These are phyloP conservation scores for Brachionus asplanchnoidis DNA, from an alignment of 1,140 invertebrate species.

Conservation along the genomic window DNA sequence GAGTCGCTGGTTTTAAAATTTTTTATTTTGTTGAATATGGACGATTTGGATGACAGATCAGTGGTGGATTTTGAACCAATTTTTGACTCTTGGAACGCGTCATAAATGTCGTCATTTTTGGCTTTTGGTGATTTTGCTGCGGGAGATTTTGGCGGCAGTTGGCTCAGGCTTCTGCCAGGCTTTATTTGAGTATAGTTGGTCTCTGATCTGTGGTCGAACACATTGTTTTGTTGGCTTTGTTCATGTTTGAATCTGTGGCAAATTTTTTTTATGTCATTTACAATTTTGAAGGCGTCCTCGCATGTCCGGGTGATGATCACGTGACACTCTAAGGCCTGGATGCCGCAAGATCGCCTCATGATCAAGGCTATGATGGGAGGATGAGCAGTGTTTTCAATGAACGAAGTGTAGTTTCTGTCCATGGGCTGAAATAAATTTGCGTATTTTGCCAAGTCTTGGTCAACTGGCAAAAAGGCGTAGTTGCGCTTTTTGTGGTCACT, in stretches of 20 bases:
- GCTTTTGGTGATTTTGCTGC: neutral
- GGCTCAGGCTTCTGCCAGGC: neutral
- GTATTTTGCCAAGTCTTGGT: neutral
- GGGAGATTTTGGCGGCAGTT: constrained; percentile 31
- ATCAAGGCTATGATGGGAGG: constrained; percentile 30
- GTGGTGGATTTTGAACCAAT: neutral
- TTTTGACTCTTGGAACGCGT: neutral
- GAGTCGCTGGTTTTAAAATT: neutral
- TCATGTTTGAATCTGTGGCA: neutral
- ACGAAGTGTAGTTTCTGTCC: neutral
- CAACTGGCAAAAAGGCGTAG: constrained; percentile 22
- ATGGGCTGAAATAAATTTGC: constrained; percentile 1
- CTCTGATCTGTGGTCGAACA: neutral
- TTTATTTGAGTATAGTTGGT: neutral
- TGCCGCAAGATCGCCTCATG: constrained; percentile 24
- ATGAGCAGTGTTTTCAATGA: neutral
- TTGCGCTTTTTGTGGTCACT: neutral
- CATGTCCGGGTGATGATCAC: constrained; percentile 2
- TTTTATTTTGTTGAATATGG: neutral
- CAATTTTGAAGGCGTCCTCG: neutral
- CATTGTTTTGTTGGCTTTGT: neutral
- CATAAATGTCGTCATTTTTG: neutral
- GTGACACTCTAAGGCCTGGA: constrained; percentile 35
- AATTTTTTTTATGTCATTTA: constrained; percentile 16
- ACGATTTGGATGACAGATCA: neutral